Evolutionary conservation across 2,888 invertebrate genomes (phyloP).

Genomic region (Elegia similella): DNA sequence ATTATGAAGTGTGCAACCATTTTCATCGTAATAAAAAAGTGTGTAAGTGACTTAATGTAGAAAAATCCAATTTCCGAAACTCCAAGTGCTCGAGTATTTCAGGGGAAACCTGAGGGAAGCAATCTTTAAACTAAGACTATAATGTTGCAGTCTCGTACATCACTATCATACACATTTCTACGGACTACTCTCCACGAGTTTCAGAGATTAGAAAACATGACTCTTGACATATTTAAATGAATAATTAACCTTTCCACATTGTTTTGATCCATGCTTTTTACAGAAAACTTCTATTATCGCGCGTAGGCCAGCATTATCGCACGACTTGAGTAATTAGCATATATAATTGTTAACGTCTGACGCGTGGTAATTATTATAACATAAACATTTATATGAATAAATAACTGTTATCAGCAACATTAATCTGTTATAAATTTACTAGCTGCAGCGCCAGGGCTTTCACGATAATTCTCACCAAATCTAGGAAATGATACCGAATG

Average conservation of each 20-base stretch:
- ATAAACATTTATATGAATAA: constrained; percentile 6
- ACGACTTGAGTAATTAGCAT: background rate
- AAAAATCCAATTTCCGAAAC: no score
- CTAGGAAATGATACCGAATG: no score
- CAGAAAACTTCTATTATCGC: constrained; percentile 5
- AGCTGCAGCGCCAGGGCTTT: background rate
- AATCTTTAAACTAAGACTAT: background rate
- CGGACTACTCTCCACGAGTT: background rate
- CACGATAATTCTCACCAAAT: background rate
- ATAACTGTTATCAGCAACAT: constrained; percentile 7
- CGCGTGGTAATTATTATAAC: constrained; percentile 4
- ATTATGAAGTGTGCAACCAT: no score
- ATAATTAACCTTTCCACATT: constrained; percentile 1
- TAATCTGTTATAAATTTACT: constrained; percentile 2
- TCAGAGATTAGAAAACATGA: background rate
- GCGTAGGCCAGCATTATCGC: background rate
- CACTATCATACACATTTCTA: background rate
- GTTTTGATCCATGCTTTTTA: background rate
- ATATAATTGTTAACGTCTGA: background rate
- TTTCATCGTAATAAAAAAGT: no score
- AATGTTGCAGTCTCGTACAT: background rate
- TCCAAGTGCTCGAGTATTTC: no score
- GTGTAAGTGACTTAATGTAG: no score
- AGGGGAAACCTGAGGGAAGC: no score
- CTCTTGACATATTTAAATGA: background rate